Percentiles rank a stretch among this genome's conserved stretches.
Evolutionary conservation across 2,113 vertebrate genomes (phyloP).

Genomic region (Stercorarius parasiticus): DNA sequence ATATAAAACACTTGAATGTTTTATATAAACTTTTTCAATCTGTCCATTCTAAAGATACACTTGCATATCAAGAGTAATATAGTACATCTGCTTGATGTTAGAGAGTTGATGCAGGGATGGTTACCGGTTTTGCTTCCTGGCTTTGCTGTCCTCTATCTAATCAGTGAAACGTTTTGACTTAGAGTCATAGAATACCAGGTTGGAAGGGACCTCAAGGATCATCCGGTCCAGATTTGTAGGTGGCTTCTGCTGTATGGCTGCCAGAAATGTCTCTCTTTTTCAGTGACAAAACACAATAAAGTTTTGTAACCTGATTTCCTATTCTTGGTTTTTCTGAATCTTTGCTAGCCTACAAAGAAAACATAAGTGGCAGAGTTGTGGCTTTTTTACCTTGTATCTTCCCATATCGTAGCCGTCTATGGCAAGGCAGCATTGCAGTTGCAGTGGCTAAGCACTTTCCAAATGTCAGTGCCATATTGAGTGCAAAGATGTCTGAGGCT

Average conservation of each 20-base stretch:
- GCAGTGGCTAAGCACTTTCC: neutral
- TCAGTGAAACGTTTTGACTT: neutral
- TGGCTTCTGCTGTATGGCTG: neutral
- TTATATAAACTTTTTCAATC: neutral
- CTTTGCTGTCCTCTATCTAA: neutral
- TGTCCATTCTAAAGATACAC: neutral
- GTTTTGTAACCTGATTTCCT: neutral
- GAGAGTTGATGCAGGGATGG: neutral
- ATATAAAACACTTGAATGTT: neutral
- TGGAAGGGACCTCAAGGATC: neutral
- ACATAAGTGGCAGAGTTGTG: neutral
- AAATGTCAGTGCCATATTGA: neutral
- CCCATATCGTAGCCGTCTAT: neutral
- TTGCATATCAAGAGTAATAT: neutral
- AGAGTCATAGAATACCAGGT: too few species aligned
- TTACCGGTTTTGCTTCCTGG: neutral
- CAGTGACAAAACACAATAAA: neutral
- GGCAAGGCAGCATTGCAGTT: neutral
- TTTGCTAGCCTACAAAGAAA: neutral
- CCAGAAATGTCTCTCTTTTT: neutral
- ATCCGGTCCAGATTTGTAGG: neutral
- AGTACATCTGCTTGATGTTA: neutral
- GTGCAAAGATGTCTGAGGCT: neutral
- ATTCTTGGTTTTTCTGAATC: neutral
- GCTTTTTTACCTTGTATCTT: neutral